These are phyloP conservation scores for Xenopus tropicalis DNA, from an alignment of 2,113 vertebrate genomes.

Conservation along the genomic window UCB_Xtro_10.0 CM004450.2:69303001-69303500, in stretches of 20 bases:
- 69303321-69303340: conserved; percentile 15
- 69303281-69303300: conserved; percentile 7
- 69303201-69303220: conserved; percentile 1
- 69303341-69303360: conserved; percentile 6
- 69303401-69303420: neutral
- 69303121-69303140: conserved; percentile 22
- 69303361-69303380: neutral
- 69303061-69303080: conserved; percentile 24
- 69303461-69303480: neutral
- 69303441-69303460: neutral
- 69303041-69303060: conserved; percentile 22
- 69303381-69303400: neutral
- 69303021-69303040: conserved; percentile 32
- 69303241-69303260: conserved; percentile 18
- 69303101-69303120: conserved; percentile 14
- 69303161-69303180: conserved; percentile 20
- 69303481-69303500: too few species aligned
- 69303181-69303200: conserved; percentile 15
- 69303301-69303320: conserved; percentile 23
- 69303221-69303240: conserved; percentile 16
- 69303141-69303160: conserved; percentile 23
- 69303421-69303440: neutral
- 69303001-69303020: conserved; percentile 33
- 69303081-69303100: conserved; percentile 5
- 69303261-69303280: conserved; percentile 21